Conservation (phyloP, 1,140 invertebrate genomes). For the Dendrolimus punctatus region DNA sequence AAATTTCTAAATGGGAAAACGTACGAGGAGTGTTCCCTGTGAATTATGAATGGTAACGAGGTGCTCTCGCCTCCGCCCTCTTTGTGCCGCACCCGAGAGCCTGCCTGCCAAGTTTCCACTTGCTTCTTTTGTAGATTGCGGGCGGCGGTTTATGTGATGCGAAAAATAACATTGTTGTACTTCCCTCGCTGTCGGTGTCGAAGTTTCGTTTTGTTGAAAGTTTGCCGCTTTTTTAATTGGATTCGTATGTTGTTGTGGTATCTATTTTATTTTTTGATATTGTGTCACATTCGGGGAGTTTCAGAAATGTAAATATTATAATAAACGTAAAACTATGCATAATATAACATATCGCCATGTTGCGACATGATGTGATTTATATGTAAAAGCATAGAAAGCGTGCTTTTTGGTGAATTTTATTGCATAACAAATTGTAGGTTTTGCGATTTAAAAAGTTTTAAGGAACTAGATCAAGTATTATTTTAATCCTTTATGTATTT, state of each 20-base stretch:
- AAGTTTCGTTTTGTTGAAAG: slow-evolving; percentile 18
- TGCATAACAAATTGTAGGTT: too few relatives aligned
- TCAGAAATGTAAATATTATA: too few relatives aligned
- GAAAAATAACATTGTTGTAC: slow-evolving; percentile 50
- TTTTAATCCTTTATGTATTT: too few relatives aligned
- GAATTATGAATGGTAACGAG: slow-evolving; percentile 70
- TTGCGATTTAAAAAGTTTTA: too few relatives aligned
- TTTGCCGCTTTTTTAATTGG: slow-evolving; percentile 16
- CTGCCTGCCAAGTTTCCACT: slow-evolving; percentile 38
- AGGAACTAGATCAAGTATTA: too few relatives aligned
- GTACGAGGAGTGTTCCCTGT: slow-evolving; percentile 56
- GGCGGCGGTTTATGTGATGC: slow-evolving; percentile 35
- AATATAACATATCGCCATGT: too few relatives aligned
- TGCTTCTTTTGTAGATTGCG: slow-evolving; percentile 61
- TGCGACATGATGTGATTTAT: too few relatives aligned
- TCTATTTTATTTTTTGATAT: slow-evolving; percentile 2
- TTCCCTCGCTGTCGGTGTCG: slow-evolving; percentile 9
- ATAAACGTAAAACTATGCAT: too few relatives aligned
- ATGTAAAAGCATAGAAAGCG: too few relatives aligned
- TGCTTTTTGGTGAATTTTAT: too few relatives aligned
- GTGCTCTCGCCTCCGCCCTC: slow-evolving; percentile 23
- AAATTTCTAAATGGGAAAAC: slow-evolving; percentile 68
- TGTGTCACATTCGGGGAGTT: too few relatives aligned
- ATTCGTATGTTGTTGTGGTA: slow-evolving; percentile 4
- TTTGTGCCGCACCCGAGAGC: slow-evolving; percentile 38